Base-by-base conservation (phyloP, 2,797 vertebrate genomes). In the Selene dorsalis region DNA sequence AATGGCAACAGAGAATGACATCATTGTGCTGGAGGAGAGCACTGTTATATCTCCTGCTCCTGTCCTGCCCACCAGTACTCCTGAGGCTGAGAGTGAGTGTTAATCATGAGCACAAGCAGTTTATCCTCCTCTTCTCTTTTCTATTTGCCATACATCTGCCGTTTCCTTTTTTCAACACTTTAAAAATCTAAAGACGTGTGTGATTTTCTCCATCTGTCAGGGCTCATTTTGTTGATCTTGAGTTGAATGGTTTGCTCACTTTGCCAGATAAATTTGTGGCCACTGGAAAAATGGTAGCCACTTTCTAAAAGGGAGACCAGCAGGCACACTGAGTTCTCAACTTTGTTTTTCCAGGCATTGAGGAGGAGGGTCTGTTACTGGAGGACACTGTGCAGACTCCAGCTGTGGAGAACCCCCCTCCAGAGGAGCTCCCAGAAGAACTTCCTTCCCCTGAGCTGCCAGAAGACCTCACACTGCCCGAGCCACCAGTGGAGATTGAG, bases 11-110 rank as follows among this genome's bases (percentile, higher is more conserved):
- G 83, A 83, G 59, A 86, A 82, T 16, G 74, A 91, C n/a, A 38
- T 92, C 18, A 69, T 88, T 13, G 30, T 92, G 59, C 72, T 93
- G 75, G 90, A 91, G 68, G 94, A 94, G 65, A 93, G 79, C 17
- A 69, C 38, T 28, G 69, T 78, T 8, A 57, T 55, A 26, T 64
- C 88, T 66, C 62, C 85, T 3, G 52, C 68, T 59, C 62, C 72
- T 35, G 72, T 59, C 12, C 62, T 57, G 20, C 55, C 61, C 63
- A 75, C 69, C 0, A 18, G 3, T 24, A 64, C 72, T 48, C 83
- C 85, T 77, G 84, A 81, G 73, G 52, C 73, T 50, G 76, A 18
- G 16, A 74, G 92, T 94, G 65, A 88, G 92, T 84, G 32, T 72
- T 53, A 0, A 55, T 61, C n/a, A 43, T 58, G 3, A 50, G 24